Evolutionary conservation across 2,888 invertebrate species (phyloP).

Genomic region (Melanophora roralis): DNA sequence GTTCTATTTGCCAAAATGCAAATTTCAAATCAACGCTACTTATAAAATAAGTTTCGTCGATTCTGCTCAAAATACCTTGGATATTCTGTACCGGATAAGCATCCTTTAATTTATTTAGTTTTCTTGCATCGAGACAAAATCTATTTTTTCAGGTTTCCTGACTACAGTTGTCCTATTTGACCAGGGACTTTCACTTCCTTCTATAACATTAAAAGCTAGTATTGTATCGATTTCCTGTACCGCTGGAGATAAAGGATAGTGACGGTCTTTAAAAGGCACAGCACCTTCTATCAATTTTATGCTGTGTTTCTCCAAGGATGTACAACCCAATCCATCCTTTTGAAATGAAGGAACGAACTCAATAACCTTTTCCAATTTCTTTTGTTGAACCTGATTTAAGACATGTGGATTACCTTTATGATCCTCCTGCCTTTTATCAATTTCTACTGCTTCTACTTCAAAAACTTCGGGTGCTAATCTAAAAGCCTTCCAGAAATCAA

Average conservation of each 20-base stretch:
- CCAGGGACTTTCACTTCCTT: constrained; percentile 67
- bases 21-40: constrained; percentile 32
- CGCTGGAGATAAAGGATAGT: constrained; percentile 58
- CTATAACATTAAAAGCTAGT: constrained; percentile 66
- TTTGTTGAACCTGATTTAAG: background rate
- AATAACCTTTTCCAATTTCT: background rate
- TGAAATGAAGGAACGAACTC: constrained; percentile 12
- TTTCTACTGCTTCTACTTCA: background rate
- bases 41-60: constrained; percentile 26
- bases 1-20: constrained; percentile 37
- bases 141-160: constrained; percentile 63
- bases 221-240: constrained; percentile 67
- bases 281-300: constrained; percentile 49
- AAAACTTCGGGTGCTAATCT: constrained; percentile 5
- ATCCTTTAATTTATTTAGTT: constrained; percentile 64
- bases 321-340: constrained; percentile 36
- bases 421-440: background rate
- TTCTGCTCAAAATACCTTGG: constrained; percentile 25
- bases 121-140: constrained; percentile 67
- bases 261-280: constrained; percentile 48
- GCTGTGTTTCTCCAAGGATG: constrained; percentile 31
- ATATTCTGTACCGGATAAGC: constrained; percentile 23
- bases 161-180: constrained; percentile 67
- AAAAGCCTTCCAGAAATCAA: constrained; percentile 25
- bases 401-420: background rate